Evolutionary conservation across 2,113 vertebrate species (phyloP), one percentile per base, ranked within the genome.

Genomic region (Echinops telfairi): DNA sequence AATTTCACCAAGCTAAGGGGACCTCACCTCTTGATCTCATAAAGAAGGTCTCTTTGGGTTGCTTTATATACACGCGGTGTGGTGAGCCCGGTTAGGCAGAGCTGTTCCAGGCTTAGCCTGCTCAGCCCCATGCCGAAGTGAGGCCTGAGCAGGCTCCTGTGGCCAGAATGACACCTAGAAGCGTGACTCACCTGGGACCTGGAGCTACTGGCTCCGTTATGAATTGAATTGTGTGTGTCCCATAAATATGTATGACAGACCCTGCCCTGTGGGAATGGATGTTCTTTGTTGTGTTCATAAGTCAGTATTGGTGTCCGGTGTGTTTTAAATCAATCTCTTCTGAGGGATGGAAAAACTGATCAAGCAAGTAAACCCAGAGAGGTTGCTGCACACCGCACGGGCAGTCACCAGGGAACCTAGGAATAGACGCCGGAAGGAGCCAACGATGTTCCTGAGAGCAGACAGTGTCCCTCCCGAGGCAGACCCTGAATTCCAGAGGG

Each of bases 1-100:
- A 2, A 23, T 79, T 75, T 22, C 2, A 33, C 62, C 15, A 27
- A 3, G 25, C 40, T 62, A 11, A 70, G 38, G 38, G 33, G 33
- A 57, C 64, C 27, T 4, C 33, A 76, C 76, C 71, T 60, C 31
- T 0, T 36, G 43, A 25, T 89, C 78, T 38, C 14, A 4, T 43
- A 9, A 58, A 33, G 88, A 81, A 23, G 20, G 8, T 47, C 47
- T 68, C 75, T 80, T 6, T 27, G n/a, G 31, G 6, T 80, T 89
- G 43, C 29, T 57, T 73, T 58, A 40, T 31, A 40, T 11, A 60
- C 81, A 1, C 16, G 40, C 53, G 53, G 1, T 14, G 3, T 36
- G 53, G 31, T 0, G 0, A 16, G 6, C 23, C 40, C 19, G 9
- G 0, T 14, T 29, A 40, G 47, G 38, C 85, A 79, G 38, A 89